Evolutionary conservation across 2,113 vertebrate species (phyloP), one percentile per base, ranked within the genome.

Genomic region (Callospermophilus lateralis): DNA sequence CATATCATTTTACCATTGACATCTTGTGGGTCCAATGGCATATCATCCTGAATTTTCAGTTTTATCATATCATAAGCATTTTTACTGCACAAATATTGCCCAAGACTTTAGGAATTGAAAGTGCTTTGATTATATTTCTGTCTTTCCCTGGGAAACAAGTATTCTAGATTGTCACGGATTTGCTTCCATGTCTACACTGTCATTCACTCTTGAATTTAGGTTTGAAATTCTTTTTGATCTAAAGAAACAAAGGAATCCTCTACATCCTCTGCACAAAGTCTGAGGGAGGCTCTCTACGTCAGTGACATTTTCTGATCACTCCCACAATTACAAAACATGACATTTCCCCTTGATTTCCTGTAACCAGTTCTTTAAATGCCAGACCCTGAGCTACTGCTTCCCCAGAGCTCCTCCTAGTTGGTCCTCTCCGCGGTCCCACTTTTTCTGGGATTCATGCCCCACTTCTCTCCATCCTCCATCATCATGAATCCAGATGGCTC

Each of bases 201-300:
- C 30, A 26, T 53, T 61, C 6, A 30, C 11, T 51, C 10, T 19
- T 32, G 17, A 51, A 11, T 0, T 51, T 37, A 74, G 4, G 7
- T 20, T n/a, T 16, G 2, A 61, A 83, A 53, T 42, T 6, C 0
- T 76, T 2, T 9, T 8, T 19, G 16, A 9, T 6, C 24, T 34
- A 20, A 1, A 80, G 65, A 76, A 80, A 48, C 6, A n/a, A 28
- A 15, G 16, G 17, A 39, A 32, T 30, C 8, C 12, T 77, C 15
- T 30, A 2, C 32, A 1, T 78, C 15, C 16, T 39, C 9, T 0
- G 26, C 37, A 9, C 1, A 3, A 22, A 67, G 51, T 11, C 32
- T 51, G 17, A 16, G 11, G 2, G 9, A 42, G 0, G 24, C 10
- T 3, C 1, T 45, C 22, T 4, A 51, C 8, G 12, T 78, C 2